Conservation (phyloP, 2,113 vertebrate species). For the Rousettus leschenaultii region DNA sequence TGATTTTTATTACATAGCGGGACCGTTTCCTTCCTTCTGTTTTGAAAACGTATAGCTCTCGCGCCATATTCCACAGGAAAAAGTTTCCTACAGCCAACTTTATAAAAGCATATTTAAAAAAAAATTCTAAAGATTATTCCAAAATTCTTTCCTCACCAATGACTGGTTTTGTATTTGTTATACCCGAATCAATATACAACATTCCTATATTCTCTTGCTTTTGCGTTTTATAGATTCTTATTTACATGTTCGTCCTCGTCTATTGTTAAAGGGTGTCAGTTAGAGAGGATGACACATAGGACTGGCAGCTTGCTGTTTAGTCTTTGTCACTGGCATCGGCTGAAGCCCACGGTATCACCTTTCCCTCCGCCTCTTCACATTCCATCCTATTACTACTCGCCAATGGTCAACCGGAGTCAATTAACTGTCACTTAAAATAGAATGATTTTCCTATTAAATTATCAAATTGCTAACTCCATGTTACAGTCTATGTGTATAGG, state of each 20-base stretch:
- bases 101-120: constrained; percentile 58
- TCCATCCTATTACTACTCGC: not conserved
- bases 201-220: not conserved
- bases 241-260: not conserved
- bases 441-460: constrained; percentile 41
- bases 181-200: not conserved
- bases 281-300: not conserved
- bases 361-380: not conserved
- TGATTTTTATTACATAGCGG: constrained; percentile 55
- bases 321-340: not conserved
- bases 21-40: constrained; percentile 54
- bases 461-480: not conserved
- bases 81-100: constrained; percentile 44
- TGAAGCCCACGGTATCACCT: not conserved
- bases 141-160: constrained; percentile 47
- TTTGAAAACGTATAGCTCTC: constrained; percentile 62
- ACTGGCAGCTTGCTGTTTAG: not conserved
- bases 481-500: not conserved
- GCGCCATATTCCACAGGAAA: constrained; percentile 39
- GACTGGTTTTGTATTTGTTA: constrained; percentile 43
- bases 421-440: constrained; percentile 15
- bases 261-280: not conserved
- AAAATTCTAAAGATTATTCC: constrained; percentile 25
- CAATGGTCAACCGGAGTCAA: not conserved
- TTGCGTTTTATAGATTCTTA: not conserved